These are phyloP conservation scores for Microcebus tavaratra DNA, from an alignment of 2,113 vertebrate genomes.

Conservation along the genomic window DNA sequence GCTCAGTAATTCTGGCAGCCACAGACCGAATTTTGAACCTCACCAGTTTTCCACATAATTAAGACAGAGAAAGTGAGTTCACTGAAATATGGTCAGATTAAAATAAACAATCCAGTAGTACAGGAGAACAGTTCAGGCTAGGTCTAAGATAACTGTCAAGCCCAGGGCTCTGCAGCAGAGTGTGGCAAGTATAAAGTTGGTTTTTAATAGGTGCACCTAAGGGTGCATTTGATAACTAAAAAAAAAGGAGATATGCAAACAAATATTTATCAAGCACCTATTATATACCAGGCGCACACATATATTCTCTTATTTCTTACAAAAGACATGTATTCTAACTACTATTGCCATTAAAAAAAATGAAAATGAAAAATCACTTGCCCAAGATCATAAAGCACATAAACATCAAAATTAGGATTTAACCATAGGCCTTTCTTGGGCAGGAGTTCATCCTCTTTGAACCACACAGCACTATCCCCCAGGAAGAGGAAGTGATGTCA, in stretches of 20 bases:
- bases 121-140: background rate
- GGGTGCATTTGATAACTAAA: background rate
- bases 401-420: background rate
- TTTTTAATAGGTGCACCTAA: background rate
- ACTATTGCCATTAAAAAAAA: background rate
- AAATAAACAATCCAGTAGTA: background rate
- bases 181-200: background rate
- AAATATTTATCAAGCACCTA: background rate
- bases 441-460: background rate
- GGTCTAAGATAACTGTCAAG: background rate
- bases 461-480: background rate
- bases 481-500: background rate
- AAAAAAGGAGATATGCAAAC: background rate
- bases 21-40: conserved; percentile 36
- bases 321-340: background rate
- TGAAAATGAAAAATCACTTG: background rate
- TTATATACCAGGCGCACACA: background rate
- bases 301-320: background rate
- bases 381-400: background rate
- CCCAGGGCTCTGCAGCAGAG: background rate
- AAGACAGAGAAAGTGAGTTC: conserved; percentile 17
- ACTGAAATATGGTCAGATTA: background rate
- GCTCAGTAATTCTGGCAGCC: conserved; percentile 6
- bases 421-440: background rate
- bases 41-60: conserved; percentile 59